Evolutionary conservation across 2,888 invertebrate species (phyloP).

Genomic region (Drosophila eohydei): DNA sequence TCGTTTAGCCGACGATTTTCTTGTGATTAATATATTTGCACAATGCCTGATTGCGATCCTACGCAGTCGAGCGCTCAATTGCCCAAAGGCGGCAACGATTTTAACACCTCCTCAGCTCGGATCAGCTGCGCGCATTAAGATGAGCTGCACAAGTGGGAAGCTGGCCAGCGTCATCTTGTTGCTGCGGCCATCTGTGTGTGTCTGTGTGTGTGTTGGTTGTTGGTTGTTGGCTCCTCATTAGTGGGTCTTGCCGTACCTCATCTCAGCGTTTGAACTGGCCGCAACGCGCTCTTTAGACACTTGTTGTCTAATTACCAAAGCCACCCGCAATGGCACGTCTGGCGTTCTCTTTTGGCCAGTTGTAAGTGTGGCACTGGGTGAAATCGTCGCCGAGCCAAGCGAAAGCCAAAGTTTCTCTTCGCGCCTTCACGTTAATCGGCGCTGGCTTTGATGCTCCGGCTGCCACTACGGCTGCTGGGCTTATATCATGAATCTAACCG

Average conservation of each 20-base stretch:
- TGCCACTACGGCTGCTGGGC: conserved; percentile 34
- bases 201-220: conserved; percentile 1
- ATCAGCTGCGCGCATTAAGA: conserved; percentile 18
- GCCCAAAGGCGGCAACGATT: conserved; percentile 69
- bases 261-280: conserved; percentile 64
- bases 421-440: conserved; percentile 72
- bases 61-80: conserved; percentile 62
- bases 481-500: conserved; percentile 65
- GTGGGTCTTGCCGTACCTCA: conserved; percentile 36
- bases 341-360: conserved; percentile 46
- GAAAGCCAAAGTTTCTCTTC: conserved; percentile 77
- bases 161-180: neutral
- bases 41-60: conserved; percentile 34
- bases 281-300: conserved; percentile 60
- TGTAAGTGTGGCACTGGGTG: conserved; percentile 74
- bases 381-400: conserved; percentile 58
- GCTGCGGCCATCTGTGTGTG: conserved; percentile 26
- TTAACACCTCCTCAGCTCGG: conserved; percentile 62
- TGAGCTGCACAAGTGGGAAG: conserved; percentile 20
- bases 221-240: conserved; percentile 61
- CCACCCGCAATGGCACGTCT: conserved; percentile 77
- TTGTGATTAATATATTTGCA: conserved; percentile 77
- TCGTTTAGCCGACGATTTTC: conserved; percentile 58
- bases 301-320: conserved; percentile 79
- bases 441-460: conserved; percentile 64